phyloP scores from a whole-genome alignment of 2,888 invertebrate genomes.

The Parnassius apollo region DNA sequence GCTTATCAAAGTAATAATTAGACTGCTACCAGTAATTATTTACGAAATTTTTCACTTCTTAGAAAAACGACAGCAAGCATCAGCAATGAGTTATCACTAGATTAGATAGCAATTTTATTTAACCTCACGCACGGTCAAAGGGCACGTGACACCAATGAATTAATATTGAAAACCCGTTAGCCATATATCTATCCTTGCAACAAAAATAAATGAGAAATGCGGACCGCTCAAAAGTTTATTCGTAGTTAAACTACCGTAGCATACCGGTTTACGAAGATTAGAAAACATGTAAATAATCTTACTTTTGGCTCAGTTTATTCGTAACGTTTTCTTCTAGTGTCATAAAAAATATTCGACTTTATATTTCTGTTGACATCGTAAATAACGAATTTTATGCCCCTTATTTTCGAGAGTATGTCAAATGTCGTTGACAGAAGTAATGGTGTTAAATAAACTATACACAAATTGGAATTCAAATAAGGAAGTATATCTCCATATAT shows the following conservation, averaged over 20 bases:
- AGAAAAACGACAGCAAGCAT: slow-evolving; percentile 1
- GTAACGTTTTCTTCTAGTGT: slow-evolving; percentile 1
- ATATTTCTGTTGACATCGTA: slow-evolving; percentile 15
- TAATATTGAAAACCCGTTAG: slow-evolving; percentile 20
- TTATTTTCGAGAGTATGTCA: slow-evolving; percentile 9
- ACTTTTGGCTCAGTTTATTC: slow-evolving; percentile 9
- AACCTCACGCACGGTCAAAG: slow-evolving; percentile 17
- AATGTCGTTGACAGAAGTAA: not conserved
- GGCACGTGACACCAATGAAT: slow-evolving; percentile 18
- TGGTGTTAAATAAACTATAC: no score
- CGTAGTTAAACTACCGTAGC: slow-evolving; percentile 17
- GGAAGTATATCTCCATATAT: not conserved
- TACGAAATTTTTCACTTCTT: not conserved
- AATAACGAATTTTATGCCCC: slow-evolving; percentile 7
- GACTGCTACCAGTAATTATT: slow-evolving; percentile 8
- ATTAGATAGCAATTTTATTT: slow-evolving; percentile 8
- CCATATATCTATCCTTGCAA: slow-evolving; percentile 10
- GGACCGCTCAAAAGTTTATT: slow-evolving; percentile 10
- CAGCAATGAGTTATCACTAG: slow-evolving; percentile 6
- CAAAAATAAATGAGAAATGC: slow-evolving; percentile 20
- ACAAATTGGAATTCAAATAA: not conserved
- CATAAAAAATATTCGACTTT: slow-evolving; percentile 16
- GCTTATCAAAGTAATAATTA: not conserved
- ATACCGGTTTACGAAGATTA: slow-evolving; percentile 25
- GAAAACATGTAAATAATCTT: slow-evolving; percentile 25